Base-by-base conservation (phyloP, 2,113 vertebrate species). In the Triplophysa siluroides region DNA sequence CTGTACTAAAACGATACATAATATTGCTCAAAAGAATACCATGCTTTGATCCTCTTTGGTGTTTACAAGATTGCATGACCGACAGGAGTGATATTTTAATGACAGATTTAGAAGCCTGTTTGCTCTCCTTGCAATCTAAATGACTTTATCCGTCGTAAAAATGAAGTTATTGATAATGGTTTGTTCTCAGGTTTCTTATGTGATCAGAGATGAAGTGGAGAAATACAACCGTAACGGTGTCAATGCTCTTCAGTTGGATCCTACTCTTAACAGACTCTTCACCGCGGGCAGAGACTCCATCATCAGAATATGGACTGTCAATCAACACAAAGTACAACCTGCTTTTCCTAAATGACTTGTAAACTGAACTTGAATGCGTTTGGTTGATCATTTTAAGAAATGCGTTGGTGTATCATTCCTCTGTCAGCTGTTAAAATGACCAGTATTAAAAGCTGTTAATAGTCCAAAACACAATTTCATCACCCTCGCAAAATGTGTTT, bases 261-360 rank as follows among this genome's bases (percentile, higher is more conserved):
- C 97, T 21, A 92, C 96, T 0, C 79, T 99, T 2, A 99, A 98
- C 73, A 93, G 98, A 65, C 97, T 99, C 76, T 99, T 99, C 89
- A 99, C 98, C 0, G 97, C 98, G 0, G 97, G 98, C 0, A 91
- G 97, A 18, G 98, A 99, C 90, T 99, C 98, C 0, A 99, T 99
- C 87, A 96, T 99, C 86, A 93, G 98, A 83, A 99, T 99, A 96
- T 99, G 98, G 98, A 99, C 96, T 19, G 94, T 98, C 89, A 99
- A 94, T 88, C 97, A 99, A 89, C 97, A 99, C 93, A 99, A 99
- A 93, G 98, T 98, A 90, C 12, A 88, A 45, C 23, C 6, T 16
- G 69, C 75, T 23, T 58, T 18, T 43, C n/a, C 66, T 50, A 50
- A 18, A 64, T 58, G 26, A 19, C 24, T 26, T 23, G 23, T 60